Evolutionary conservation across 2,113 vertebrate genomes (phyloP).

Genomic region (Sterrhoptilus dennistouni): DNA sequence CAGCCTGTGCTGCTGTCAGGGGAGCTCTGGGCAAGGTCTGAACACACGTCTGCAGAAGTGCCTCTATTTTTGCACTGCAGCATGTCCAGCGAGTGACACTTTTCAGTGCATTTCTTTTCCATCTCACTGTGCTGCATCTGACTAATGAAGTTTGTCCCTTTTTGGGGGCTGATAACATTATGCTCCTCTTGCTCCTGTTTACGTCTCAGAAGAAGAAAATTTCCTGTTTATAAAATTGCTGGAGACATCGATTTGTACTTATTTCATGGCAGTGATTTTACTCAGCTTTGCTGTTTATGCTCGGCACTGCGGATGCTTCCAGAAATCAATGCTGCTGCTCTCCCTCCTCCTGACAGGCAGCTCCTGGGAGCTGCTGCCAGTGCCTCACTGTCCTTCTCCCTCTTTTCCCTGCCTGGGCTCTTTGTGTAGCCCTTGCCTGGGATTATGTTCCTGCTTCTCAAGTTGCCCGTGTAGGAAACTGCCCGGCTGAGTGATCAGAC

Average conservation of each 20-base stretch:
- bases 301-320: background rate
- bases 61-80: background rate
- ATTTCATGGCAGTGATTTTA: background rate
- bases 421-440: background rate
- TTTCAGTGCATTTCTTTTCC: background rate
- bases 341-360: background rate
- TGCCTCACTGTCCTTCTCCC: background rate
- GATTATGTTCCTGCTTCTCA: fast-evolving
- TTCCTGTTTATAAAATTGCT: background rate
- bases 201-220: background rate
- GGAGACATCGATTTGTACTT: background rate
- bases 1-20: background rate
- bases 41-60: fast-evolving
- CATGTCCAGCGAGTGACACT: background rate
- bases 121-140: fast-evolving
- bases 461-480: background rate
- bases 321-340: background rate
- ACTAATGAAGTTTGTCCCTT: background rate
- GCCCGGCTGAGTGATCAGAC: background rate
- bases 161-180: background rate
- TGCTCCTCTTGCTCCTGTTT: background rate
- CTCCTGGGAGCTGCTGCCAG: background rate
- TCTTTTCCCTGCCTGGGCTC: background rate
- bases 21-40: background rate
- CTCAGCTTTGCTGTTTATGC: background rate